Evolutionary conservation across 2,888 invertebrate genomes (phyloP).

Genomic region (Petrolisthes manimaculis): DNA sequence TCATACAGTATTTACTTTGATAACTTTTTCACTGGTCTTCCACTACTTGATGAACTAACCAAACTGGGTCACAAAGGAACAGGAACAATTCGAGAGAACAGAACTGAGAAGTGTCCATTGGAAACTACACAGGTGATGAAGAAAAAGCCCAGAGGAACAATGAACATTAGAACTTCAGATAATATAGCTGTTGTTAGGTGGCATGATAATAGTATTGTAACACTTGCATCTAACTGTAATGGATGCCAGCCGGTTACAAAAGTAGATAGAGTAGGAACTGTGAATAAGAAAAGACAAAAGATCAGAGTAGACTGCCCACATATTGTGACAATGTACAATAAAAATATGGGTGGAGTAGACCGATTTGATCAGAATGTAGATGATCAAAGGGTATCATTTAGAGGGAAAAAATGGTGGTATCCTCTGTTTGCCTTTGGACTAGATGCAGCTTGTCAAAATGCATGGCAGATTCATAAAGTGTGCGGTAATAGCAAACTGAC

Average conservation of each 20-base stretch:
- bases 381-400: conserved; percentile 18
- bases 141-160: conserved; percentile 25
- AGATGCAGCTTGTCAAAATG: conserved; percentile 28
- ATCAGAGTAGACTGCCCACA: conserved; percentile 18
- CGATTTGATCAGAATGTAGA: conserved; percentile 24
- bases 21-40: conserved; percentile 24
- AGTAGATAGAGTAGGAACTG: conserved; percentile 24
- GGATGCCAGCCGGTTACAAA: conserved; percentile 21
- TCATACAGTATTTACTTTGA: conserved; percentile 12
- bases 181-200: conserved; percentile 6
- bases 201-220: conserved; percentile 27
- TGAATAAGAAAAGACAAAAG: conserved; percentile 15
- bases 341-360: conserved; percentile 15
- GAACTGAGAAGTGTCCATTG: conserved; percentile 27
- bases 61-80: conserved; percentile 23
- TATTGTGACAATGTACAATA: conserved; percentile 17
- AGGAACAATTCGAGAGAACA: conserved; percentile 19
- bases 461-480: conserved; percentile 6
- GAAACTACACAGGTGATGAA: conserved; percentile 4
- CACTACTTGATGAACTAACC: conserved; percentile 20
- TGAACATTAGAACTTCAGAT: conserved; percentile 21
- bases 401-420: conserved; percentile 30
- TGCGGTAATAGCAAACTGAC: conserved; percentile 11
- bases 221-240: conserved; percentile 28
- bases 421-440: conserved; percentile 21